phyloP scores from a whole-genome alignment of 2,888 invertebrate genomes.

The Crepidodera aurea region DNA sequence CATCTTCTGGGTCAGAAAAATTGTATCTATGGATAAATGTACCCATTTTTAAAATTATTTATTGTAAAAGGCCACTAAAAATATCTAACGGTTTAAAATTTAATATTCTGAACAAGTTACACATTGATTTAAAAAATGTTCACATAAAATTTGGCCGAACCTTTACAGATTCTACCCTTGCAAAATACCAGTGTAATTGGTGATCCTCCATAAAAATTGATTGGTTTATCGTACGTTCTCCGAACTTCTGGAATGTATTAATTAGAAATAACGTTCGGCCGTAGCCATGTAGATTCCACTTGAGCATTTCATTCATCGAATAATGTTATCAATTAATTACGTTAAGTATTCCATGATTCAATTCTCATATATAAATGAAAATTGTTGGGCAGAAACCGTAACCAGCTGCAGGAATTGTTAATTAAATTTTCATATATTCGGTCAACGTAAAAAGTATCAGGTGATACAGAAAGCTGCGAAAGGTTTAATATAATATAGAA shows the following conservation, averaged over 20 bases:
- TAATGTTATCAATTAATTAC: conserved; percentile 25
- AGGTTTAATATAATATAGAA: too few species aligned
- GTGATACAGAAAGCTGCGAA: too few species aligned
- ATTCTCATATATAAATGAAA: not conserved
- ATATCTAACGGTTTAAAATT: too few species aligned
- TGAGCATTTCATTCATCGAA: conserved; percentile 7
- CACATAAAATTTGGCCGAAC: too few species aligned
- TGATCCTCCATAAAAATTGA: not conserved
- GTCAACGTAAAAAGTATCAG: too few species aligned
- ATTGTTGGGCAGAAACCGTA: not conserved
- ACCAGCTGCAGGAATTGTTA: not conserved
- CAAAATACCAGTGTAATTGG: conserved; percentile 3
- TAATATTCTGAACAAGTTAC: too few species aligned
- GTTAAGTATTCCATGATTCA: not conserved
- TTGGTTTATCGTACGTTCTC: not conserved
- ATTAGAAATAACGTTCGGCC: conserved; percentile 4
- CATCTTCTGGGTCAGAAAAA: too few species aligned
- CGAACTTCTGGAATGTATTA: conserved; percentile 8
- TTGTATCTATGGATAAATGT: too few species aligned
- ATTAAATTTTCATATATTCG: not conserved
- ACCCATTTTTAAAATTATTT: too few species aligned
- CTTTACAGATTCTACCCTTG: not conserved
- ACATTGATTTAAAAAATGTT: too few species aligned
- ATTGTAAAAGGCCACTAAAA: too few species aligned
- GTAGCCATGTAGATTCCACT: not conserved